These are phyloP conservation scores for Eurytemora carolleeae DNA, from an alignment of 1,140 invertebrate species.

Conservation along the genomic window DNA sequence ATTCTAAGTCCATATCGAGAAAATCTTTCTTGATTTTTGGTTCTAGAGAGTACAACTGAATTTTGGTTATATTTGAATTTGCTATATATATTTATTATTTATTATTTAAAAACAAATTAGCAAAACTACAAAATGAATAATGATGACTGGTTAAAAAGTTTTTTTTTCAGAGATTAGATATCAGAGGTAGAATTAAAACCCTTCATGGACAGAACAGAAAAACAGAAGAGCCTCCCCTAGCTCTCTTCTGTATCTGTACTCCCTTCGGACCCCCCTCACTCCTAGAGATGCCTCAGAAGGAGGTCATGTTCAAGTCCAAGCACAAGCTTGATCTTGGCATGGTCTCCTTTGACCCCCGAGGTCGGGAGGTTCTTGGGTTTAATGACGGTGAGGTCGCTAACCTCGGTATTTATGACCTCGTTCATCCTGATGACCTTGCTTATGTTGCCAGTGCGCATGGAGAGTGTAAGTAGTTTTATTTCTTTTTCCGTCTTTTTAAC, in stretches of 20 bases:
- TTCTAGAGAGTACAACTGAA: neutral
- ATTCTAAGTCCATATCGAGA: neutral
- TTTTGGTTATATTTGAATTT: too few relatives aligned
- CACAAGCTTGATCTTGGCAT: slow-evolving; percentile 80
- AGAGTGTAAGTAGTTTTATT: slow-evolving; percentile 95
- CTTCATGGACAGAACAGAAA: slow-evolving; percentile 88
- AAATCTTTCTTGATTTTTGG: neutral
- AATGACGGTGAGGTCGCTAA: slow-evolving; percentile 72
- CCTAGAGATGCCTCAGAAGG: slow-evolving; percentile 29
- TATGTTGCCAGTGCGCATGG: slow-evolving; percentile 97
- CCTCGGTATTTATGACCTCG: slow-evolving; percentile 85
- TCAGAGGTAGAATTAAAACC: slow-evolving; percentile 82
- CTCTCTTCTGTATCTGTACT: slow-evolving; percentile 87
- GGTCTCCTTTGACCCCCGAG: slow-evolving; percentile 37
- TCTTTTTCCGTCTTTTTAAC: too few relatives aligned
- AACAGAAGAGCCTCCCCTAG: slow-evolving; percentile 74
- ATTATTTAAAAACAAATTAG: neutral
- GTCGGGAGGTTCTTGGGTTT: slow-evolving; percentile 81
- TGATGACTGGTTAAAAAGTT: slow-evolving; percentile 17
- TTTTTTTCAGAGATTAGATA: slow-evolving; percentile 70
- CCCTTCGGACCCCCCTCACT: slow-evolving; percentile 70
- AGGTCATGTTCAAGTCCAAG: slow-evolving; percentile 76
- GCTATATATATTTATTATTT: neutral
- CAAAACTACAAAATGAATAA: neutral
- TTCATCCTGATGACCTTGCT: slow-evolving; percentile 83